Evolutionary conservation across 1,140 invertebrate species (phyloP), one percentile per base, ranked within the genome.

Genomic region (Conus betulinus): DNA sequence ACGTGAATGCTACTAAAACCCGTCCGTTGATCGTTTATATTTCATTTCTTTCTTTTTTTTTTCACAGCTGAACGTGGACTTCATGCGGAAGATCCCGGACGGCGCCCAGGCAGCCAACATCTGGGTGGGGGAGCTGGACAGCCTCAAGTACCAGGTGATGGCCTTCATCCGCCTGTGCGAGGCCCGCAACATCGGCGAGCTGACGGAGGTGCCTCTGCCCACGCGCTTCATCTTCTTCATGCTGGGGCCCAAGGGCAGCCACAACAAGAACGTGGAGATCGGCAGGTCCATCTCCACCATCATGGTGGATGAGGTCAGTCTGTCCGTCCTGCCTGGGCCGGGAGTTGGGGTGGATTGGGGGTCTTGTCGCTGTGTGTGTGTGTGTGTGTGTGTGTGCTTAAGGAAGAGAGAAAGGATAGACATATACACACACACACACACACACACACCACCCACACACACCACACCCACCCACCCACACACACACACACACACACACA

Each of bases 41-140:
- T 39, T 39, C 3, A 39, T 39, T 39, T 39, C 39, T 39, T 39
- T 39, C 0, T 39, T 1, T 39, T 1, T 39, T 25, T 51, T 8
- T 53, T 15, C n/a, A 39, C 89, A 94, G 94, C 90, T 94, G 86
- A 95, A 95, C 87, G 88, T 93, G 88, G 91, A 94, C 57, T 95
- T 95, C 84, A 93, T 95, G 93, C 92, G 93, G 63, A 99, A 99
- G 96, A 98, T 99, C 93, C 99, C 99, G n/a, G 96, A 97, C 0
- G 99, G 98, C 27, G 97, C 98, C 2, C 99, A 99, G 95, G 98
- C 98, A 5, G 98, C 98, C 52, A 99, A 99, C 94, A 99, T 99
- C 92, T 96, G 99, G 25, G 98, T 99, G 1, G 99, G 99, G 17
- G 99, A 99, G 96, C 57, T 94, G 55, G 98, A 99, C 94, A 99